Percentiles rank a stretch among this genome's conserved stretches.
Evolutionary conservation across 2,888 invertebrate genomes (phyloP).

Genomic region (Osmoderma eremita): DNA sequence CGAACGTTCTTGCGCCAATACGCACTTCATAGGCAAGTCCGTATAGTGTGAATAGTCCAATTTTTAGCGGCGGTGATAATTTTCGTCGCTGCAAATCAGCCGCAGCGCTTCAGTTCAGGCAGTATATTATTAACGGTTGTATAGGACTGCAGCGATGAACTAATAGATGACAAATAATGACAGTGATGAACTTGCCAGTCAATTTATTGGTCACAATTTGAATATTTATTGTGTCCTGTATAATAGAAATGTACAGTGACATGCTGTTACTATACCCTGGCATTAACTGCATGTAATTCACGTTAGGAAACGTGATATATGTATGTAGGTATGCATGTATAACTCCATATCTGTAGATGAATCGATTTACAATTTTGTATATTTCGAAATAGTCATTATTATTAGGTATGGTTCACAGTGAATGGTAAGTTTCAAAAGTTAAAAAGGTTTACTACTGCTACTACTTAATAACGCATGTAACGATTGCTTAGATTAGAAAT

Average conservation of each 20-base stretch:
- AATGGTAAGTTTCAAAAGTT: too few relatives aligned
- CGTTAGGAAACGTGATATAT: constrained; percentile 20
- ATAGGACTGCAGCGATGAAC: constrained; percentile 24
- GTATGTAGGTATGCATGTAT: too few relatives aligned
- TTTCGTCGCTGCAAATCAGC: constrained; percentile 16
- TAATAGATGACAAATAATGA: constrained; percentile 40
- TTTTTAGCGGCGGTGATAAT: constrained; percentile 9
- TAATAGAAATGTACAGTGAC: constrained; percentile 33
- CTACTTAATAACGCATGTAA: constrained; percentile 4
- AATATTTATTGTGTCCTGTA: constrained; percentile 40
- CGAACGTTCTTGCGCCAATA: not conserved
- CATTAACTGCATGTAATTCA: constrained; percentile 36
- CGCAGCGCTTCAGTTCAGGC: not conserved
- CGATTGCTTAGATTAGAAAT: too few relatives aligned
- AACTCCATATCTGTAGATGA: constrained; percentile 13
- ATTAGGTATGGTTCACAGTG: not conserved
- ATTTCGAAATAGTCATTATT: not conserved
- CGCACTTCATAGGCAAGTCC: not conserved
- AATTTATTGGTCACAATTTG: constrained; percentile 39
- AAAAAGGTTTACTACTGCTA: too few relatives aligned
- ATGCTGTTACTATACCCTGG: constrained; percentile 35
- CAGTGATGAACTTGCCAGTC: constrained; percentile 40
- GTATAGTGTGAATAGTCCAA: constrained; percentile 18
- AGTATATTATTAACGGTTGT: constrained; percentile 18
- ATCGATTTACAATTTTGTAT: constrained; percentile 27